Evolutionary conservation across 2,113 vertebrate genomes (phyloP).

Genomic region (Platycercus adscitus): DNA sequence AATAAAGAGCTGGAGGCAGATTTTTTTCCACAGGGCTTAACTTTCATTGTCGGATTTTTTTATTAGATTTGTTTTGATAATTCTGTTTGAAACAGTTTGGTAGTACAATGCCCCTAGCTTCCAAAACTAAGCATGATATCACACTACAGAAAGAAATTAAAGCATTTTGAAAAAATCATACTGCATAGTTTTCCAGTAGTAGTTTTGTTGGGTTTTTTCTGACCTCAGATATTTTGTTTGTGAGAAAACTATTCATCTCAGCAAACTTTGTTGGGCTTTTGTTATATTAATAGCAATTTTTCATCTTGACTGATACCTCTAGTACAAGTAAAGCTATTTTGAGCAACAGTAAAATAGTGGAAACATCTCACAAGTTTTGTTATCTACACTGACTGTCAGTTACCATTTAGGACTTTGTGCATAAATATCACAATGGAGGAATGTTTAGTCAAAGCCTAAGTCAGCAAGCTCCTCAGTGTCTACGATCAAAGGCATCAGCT

Average conservation of each 20-base stretch:
- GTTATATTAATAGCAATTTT: constrained; percentile 14
- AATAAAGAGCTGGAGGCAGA: constrained; percentile 78
- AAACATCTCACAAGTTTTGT: constrained; percentile 44
- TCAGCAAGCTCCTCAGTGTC: constrained; percentile 60
- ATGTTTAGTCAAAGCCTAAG: constrained; percentile 70
- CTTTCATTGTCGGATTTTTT: constrained; percentile 24
- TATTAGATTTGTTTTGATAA: constrained; percentile 57
- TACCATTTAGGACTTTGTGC: constrained; percentile 65
- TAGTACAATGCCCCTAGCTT: constrained; percentile 51
- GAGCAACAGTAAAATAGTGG: not conserved
- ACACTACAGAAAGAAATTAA: not conserved
- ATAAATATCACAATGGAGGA: constrained; percentile 66
- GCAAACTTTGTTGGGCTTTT: not conserved
- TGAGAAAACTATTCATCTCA: constrained; percentile 40
- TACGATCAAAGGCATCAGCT: constrained; percentile 78
- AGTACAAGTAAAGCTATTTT: not conserved
- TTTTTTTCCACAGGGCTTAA: constrained; percentile 61
- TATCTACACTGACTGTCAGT: constrained; percentile 72
- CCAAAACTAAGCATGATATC: constrained; percentile 25
- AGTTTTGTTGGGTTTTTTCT: not conserved
- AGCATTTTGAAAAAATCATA: not conserved
- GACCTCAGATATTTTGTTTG: constrained; percentile 11
- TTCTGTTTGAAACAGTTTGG: constrained; percentile 48
- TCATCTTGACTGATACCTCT: not conserved
- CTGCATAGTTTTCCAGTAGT: not conserved